These are phyloP conservation scores for Anoncus sp. DNA, from an alignment of 2,888 invertebrate genomes.

Conservation along the genomic window DNA sequence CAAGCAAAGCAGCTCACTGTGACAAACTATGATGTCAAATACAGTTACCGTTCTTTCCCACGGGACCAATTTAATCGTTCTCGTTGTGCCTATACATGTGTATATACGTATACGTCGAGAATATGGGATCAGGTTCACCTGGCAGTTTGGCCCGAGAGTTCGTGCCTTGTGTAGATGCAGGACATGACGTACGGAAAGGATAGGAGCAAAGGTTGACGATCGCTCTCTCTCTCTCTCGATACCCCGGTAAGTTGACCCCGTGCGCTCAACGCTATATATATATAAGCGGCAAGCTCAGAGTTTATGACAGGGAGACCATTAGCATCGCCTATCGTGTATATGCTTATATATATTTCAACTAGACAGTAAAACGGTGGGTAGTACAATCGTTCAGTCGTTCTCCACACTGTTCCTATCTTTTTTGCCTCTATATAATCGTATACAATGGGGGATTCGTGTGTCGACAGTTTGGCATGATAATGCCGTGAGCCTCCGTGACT, in stretches of 20 bases:
- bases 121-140: slow-evolving; percentile 44
- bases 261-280: slow-evolving; percentile 7
- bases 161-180: slow-evolving; percentile 38
- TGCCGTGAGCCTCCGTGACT: slow-evolving; percentile 42
- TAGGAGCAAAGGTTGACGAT: slow-evolving; percentile 59
- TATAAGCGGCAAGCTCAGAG: slow-evolving; percentile 32
- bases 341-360: slow-evolving; percentile 11
- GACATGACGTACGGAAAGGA: slow-evolving; percentile 52
- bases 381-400: slow-evolving; percentile 49
- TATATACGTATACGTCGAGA: slow-evolving; percentile 6
- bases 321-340: slow-evolving; percentile 27
- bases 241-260: slow-evolving; percentile 54
- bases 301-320: slow-evolving; percentile 55
- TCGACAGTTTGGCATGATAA: slow-evolving; percentile 60
- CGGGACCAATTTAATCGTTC: slow-evolving; percentile 44
- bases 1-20: slow-evolving; percentile 22
- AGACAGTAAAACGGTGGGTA: slow-evolving; percentile 40
- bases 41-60: slow-evolving; percentile 37
- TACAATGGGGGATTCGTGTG: slow-evolving; percentile 60
- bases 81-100: slow-evolving; percentile 9
- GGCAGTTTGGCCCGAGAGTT: slow-evolving; percentile 35
- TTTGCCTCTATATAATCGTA: slow-evolving; percentile 54
- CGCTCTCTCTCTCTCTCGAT: slow-evolving; percentile 15
- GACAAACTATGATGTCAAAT: slow-evolving; percentile 24
- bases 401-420: slow-evolving; percentile 47